Evolutionary conservation across 1,140 invertebrate genomes (phyloP).

Genomic region (Dinothrombium tinctorium): DNA sequence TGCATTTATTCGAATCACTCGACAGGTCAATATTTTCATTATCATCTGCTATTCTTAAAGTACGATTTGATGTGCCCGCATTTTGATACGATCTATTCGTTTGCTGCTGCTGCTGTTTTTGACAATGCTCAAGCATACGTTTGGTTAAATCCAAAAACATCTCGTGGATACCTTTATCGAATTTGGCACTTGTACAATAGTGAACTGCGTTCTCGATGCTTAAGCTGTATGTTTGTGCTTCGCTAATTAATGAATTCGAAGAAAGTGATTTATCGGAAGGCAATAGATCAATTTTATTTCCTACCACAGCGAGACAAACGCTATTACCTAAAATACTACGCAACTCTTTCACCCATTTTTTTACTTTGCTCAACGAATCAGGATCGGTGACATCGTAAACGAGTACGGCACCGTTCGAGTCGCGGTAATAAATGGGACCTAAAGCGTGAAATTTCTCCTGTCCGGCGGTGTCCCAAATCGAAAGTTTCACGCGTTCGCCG

Average conservation of each 20-base stretch:
- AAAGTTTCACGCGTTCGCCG: constrained; percentile 63
- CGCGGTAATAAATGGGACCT: constrained; percentile 74
- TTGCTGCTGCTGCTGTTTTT: not conserved
- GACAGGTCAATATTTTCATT: no score
- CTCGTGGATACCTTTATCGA: constrained; percentile 75
- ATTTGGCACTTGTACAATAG: constrained; percentile 81
- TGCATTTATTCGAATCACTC: not conserved
- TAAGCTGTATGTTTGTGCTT: constrained; percentile 3
- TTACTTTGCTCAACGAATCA: constrained; percentile 90
- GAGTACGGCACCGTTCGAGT: constrained; percentile 87
- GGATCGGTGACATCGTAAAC: constrained; percentile 97
- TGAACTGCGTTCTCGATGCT: constrained; percentile 39
- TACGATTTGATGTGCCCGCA: not conserved
- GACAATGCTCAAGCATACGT: constrained; percentile 17
- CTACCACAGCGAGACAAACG: constrained; percentile 73
- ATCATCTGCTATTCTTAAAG: not conserved
- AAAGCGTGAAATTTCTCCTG: constrained; percentile 86
- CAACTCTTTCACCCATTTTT: constrained; percentile 95
- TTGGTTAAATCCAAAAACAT: constrained; percentile 66
- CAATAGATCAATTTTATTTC: constrained; percentile 81
- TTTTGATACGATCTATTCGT: not conserved
- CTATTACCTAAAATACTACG: constrained; percentile 84
- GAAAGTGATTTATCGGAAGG: not conserved
- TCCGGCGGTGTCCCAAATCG: constrained; percentile 65
- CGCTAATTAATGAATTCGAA: constrained; percentile 8